phyloP scores from a whole-genome alignment of 2,797 vertebrate genomes.

The Antennarius maculatus region DNA sequence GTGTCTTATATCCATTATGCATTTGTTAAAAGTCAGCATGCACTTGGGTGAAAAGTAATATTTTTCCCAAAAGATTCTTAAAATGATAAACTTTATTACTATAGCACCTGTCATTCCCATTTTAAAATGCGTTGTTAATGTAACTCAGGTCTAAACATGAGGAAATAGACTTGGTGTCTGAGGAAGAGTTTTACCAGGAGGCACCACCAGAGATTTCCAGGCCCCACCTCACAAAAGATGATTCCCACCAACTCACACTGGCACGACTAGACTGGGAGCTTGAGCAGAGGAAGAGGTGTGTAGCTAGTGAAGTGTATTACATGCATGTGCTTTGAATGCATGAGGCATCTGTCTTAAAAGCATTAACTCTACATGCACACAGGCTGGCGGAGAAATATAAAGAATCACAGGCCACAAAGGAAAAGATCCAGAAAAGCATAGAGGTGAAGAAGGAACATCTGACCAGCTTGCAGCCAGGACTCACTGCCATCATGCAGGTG shows the following conservation, averaged over 20 bases:
- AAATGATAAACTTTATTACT: constrained; percentile 1
- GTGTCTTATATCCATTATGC: not conserved
- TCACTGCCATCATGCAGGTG: constrained; percentile 98
- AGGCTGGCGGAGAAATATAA: constrained; percentile 97
- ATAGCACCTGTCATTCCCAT: not conserved
- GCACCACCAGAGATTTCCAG: constrained; percentile 92
- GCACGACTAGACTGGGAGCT: constrained; percentile 97
- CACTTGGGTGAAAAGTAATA: too few species aligned
- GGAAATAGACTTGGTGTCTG: constrained; percentile 93
- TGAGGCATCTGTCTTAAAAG: not conserved
- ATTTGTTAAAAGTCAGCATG: not conserved
- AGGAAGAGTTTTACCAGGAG: constrained; percentile 92
- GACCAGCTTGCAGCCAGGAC: constrained; percentile 93
- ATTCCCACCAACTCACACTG: constrained; percentile 94
- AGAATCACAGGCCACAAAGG: constrained; percentile 90
- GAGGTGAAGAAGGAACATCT: constrained; percentile 98
- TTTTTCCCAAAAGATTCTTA: not conserved
- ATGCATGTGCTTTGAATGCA: not conserved
- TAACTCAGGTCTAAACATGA: constrained; percentile 92
- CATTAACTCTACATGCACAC: constrained; percentile 11
- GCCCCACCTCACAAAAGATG: constrained; percentile 85
- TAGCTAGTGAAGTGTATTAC: not conserved
- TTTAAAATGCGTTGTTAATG: not conserved
- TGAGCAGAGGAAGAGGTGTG: constrained; percentile 95
- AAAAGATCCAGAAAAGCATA: constrained; percentile 96